Conservation (phyloP, 2,888 invertebrate species). For the Crepidodera aurea region DNA sequence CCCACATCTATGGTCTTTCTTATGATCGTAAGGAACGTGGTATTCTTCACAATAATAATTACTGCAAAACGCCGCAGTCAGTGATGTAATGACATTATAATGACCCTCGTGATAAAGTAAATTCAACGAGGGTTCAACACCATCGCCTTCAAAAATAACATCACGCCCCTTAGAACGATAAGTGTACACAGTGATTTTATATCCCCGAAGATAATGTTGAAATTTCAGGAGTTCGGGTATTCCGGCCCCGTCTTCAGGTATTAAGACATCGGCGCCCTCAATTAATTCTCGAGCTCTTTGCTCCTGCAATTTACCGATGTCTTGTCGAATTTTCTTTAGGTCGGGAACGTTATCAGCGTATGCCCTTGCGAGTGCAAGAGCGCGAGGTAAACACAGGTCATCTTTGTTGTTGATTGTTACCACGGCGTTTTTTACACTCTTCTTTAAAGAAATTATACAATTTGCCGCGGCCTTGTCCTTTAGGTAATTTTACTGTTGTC, state of each 20-base stretch:
- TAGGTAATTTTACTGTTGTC: constrained; percentile 21
- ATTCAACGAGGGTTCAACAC: constrained; percentile 36
- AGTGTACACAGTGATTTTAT: too few relatives aligned
- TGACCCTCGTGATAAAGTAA: constrained; percentile 40
- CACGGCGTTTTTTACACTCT: constrained; percentile 26
- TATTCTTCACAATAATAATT: constrained; percentile 45
- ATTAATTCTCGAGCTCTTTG: constrained; percentile 9
- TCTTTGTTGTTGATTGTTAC: constrained; percentile 40
- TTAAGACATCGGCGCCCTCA: constrained; percentile 4
- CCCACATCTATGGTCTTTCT: constrained; percentile 23
- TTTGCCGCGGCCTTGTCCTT: background rate
- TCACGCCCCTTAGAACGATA: constrained; percentile 30
- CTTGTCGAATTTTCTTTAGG: constrained; percentile 3
- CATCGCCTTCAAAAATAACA: constrained; percentile 26
- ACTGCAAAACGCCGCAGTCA: constrained; percentile 43
- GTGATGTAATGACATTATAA: constrained; percentile 43
- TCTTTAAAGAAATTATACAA: constrained; percentile 29
- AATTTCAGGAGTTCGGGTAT: constrained; percentile 27
- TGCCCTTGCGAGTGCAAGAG: constrained; percentile 33
- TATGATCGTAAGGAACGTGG: constrained; percentile 37
- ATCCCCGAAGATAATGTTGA: constrained; percentile 26
- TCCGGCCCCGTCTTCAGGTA: constrained; percentile 21
- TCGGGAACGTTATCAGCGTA: constrained; percentile 20
- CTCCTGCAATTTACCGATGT: constrained; percentile 20
- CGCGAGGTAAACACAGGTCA: constrained; percentile 35